Evolutionary conservation across 2,888 invertebrate genomes (phyloP), one percentile per base, ranked within the genome.

Genomic region (Trachelus stipa): DNA sequence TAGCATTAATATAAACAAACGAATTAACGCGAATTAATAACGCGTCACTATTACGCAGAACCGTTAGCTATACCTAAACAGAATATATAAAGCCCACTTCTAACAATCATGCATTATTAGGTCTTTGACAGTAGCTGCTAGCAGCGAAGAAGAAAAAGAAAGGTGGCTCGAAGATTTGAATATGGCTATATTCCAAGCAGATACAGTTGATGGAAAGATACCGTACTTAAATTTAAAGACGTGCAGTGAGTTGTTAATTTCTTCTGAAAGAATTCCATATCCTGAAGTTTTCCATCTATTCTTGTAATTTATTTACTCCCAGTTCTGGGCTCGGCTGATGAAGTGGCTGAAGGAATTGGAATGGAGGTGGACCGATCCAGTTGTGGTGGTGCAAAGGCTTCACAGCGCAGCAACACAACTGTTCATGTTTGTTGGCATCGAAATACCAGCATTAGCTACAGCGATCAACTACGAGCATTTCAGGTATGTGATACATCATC

Each of bases 391-490:
- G 92, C 91, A 83, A 93, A 93, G 85, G 92, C 93, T 34, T 93
- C 94, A 34, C 95, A 95, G 87, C 93, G 96, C 83, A 96, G 95
- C 90, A 96, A 97, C 86, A 96, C 96, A 68, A 95, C 98, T 75
- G 96, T 98, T 84, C 98, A 98, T 92, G 98, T 99, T 83, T 99
- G 99, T 92, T 99, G 99, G 99, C 99, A 99, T 92, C 95, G 99
- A 89, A 97, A 96, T 91, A 97, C 97, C 34, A 95, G 94, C 83
- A 95, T 97, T 84, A 95, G 96, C 85, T 94, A 96, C 91, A 93
- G 94, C 83, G 97, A 97, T 92, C 95, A 96, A 87, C 91, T 95
- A 77, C 92, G 94, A 85, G 95, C 96, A 74, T 94, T 95, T 82
- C 95, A 96, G 92, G 95, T 95, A 90, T 88, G 87, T 79, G 33